Conservation (phyloP, 2,113 vertebrate genomes). For the Pteronura brasiliensis region DNA sequence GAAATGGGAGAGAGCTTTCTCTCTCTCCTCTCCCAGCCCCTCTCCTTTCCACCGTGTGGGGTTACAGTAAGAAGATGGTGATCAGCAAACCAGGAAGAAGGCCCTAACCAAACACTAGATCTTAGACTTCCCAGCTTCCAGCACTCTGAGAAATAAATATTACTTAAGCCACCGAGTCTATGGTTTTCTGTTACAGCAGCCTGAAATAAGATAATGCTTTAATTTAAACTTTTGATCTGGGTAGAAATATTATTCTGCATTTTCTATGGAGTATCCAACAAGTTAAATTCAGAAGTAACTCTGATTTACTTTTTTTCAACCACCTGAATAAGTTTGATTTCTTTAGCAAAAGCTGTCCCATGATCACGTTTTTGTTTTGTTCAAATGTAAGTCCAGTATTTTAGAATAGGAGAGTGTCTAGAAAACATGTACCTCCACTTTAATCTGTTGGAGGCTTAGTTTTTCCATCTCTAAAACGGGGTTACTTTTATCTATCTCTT, state of each 20-base stretch:
- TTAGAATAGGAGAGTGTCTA: background rate
- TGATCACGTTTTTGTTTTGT: background rate
- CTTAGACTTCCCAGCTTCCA: background rate
- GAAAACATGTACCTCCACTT: background rate
- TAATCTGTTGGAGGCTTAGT: background rate
- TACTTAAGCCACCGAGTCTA: background rate
- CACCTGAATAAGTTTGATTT: background rate
- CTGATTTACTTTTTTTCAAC: background rate
- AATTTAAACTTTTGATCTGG: background rate
- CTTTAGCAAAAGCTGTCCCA: background rate
- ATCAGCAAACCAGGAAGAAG: background rate
- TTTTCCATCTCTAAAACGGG: background rate
- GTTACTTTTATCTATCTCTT: background rate
- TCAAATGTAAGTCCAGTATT: background rate
- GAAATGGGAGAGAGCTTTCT: background rate
- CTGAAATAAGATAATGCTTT: background rate
- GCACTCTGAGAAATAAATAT: background rate
- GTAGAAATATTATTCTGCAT: background rate
- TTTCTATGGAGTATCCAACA: background rate
- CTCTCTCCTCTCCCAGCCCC: rapidly evolving
- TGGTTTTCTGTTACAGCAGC: too few relatives aligned
- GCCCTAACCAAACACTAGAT: background rate
- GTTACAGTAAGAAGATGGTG: background rate
- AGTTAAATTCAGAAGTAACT: background rate
- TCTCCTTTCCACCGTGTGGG: background rate